phyloP scores from a whole-genome alignment of 2,797 vertebrate genomes.

The Chaunax sp. region DNA sequence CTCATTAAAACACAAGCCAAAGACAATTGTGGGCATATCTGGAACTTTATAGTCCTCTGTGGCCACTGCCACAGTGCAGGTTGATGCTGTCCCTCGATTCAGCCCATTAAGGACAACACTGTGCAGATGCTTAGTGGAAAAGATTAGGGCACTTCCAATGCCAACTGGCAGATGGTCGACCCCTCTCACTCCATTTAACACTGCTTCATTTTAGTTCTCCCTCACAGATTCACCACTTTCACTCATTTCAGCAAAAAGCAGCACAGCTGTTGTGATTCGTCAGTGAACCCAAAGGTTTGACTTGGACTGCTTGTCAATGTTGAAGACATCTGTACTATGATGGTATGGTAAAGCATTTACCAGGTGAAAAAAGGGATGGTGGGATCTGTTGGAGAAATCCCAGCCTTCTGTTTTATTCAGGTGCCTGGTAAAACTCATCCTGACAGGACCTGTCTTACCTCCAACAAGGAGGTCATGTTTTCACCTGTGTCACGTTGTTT shows the following conservation, averaged over 20 bases:
- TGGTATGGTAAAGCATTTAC: too few species aligned
- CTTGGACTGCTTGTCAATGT: background rate
- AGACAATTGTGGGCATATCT: slow-evolving; percentile 36
- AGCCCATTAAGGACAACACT: slow-evolving; percentile 83
- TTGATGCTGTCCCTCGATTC: slow-evolving; percentile 80
- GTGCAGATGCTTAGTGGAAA: slow-evolving; percentile 74
- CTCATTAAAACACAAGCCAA: slow-evolving; percentile 51
- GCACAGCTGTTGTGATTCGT: slow-evolving; percentile 9
- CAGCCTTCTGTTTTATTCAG: too few species aligned
- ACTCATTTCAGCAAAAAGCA: slow-evolving; percentile 42
- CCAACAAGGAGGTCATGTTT: too few species aligned
- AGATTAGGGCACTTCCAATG: slow-evolving; percentile 39
- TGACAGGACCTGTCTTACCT: too few species aligned
- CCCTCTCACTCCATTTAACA: slow-evolving; percentile 80
- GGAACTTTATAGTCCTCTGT: slow-evolving; percentile 66
- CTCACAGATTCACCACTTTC: slow-evolving; percentile 41
- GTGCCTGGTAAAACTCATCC: too few species aligned
- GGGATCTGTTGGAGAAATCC: too few species aligned
- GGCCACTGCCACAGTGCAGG: slow-evolving; percentile 69
- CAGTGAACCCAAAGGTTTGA: slow-evolving; percentile 12
- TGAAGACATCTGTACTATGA: too few species aligned
- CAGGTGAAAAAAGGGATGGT: too few species aligned
- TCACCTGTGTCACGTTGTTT: too few species aligned
- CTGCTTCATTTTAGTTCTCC: slow-evolving; percentile 45
- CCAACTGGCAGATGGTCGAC: slow-evolving; percentile 74